A percentile compares a stretch with the other conserved stretches of the same genome.
phyloP scores from a whole-genome alignment of 2,797 vertebrate genomes.

The Amphiprion clarkii region DNA sequence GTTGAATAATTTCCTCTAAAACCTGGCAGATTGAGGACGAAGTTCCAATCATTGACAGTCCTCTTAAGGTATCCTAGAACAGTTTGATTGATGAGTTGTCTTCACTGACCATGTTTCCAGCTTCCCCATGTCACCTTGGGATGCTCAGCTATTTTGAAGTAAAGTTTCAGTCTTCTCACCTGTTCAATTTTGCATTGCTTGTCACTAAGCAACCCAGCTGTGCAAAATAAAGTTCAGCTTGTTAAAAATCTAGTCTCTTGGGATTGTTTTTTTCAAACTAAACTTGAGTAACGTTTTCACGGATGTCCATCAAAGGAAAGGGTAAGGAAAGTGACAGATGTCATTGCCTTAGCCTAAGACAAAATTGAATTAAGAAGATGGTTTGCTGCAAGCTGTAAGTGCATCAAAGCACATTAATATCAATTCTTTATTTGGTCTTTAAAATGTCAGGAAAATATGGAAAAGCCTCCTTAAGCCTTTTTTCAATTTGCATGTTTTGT shows the following conservation, averaged over 20 bases:
- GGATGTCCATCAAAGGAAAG: not conserved
- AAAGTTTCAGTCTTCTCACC: not conserved
- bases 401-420: not conserved
- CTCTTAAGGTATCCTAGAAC: not conserved
- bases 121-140: slow-evolving; percentile 1
- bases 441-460: too few relatives aligned
- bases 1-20: slow-evolving; percentile 35
- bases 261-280: slow-evolving; percentile 5
- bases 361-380: too few relatives aligned
- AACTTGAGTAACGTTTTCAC: slow-evolving; percentile 6
- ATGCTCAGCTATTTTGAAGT: slow-evolving; percentile 6
- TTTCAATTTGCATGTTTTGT: too few relatives aligned
- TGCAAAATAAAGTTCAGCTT: not conserved
- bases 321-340: too few relatives aligned
- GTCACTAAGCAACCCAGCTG: slow-evolving; percentile 5
- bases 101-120: slow-evolving; percentile 4
- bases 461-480: too few relatives aligned
- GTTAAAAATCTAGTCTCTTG: slow-evolving; percentile 30
- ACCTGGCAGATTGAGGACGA: slow-evolving; percentile 41
- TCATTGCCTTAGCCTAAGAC: too few relatives aligned
- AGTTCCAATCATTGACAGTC: slow-evolving; percentile 11
- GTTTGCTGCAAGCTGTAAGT: too few relatives aligned
- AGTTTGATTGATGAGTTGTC: not conserved
- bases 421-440: not conserved
- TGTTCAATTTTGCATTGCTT: slow-evolving; percentile 3